These are phyloP conservation scores for Imbricaverruca yamaguchii DNA, from an alignment of 2,888 invertebrate genomes.

Conservation along the genomic window DNA sequence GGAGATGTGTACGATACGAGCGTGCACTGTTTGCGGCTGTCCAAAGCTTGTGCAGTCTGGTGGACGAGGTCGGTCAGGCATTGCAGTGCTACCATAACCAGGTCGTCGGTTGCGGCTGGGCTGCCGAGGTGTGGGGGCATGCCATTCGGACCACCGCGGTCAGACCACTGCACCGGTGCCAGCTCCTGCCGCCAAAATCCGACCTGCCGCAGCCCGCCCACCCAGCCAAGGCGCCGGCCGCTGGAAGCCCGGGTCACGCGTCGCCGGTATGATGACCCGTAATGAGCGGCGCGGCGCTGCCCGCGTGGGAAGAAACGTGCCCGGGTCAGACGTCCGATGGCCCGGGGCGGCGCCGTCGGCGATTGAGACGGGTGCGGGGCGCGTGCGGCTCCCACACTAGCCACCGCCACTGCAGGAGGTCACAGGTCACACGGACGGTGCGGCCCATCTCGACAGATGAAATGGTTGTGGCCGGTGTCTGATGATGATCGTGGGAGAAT, in stretches of 20 bases:
- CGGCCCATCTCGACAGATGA: neutral
- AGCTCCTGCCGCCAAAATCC: neutral
- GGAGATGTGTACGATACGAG: no score
- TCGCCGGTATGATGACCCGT: neutral
- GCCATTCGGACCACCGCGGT: neutral
- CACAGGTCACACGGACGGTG: neutral
- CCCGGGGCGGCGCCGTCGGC: neutral
- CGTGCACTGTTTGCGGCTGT: no score
- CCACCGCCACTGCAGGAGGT: neutral
- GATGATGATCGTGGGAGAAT: neutral
- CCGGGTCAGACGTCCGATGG: neutral
- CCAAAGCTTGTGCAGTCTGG: no score
- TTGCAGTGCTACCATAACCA: no score
- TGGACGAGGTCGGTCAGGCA: no score
- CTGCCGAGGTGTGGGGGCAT: no score
- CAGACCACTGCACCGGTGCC: neutral
- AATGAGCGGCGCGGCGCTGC: neutral
- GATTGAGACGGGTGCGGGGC: neutral
- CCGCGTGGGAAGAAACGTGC: neutral
- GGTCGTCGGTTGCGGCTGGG: no score
- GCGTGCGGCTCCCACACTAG: conserved; percentile 1
- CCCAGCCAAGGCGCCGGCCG: no score
- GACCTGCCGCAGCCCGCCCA: no score
- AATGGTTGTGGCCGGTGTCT: neutral
- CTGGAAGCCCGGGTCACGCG: neutral